phyloP scores from a whole-genome alignment of 1,140 invertebrate species.

The Homarus americanus region DNA sequence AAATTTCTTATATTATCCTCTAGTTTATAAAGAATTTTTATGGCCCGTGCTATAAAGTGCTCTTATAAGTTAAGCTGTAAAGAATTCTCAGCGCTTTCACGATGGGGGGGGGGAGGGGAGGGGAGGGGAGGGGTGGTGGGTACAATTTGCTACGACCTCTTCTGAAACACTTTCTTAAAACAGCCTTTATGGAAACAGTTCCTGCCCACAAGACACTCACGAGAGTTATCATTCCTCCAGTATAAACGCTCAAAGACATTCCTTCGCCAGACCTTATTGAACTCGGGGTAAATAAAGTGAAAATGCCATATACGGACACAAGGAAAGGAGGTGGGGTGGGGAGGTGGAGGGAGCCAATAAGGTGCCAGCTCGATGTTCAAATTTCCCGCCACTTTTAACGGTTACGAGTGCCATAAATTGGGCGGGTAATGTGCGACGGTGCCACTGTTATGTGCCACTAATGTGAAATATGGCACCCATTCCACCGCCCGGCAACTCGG shows the following conservation, averaged over 20 bases:
- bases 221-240: not conserved
- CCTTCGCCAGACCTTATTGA: conserved; percentile 24
- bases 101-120: too few relatives aligned
- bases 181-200: conserved; percentile 19
- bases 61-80: conserved; percentile 41
- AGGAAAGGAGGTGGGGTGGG: too few relatives aligned
- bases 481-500: conserved; percentile 58
- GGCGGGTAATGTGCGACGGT: conserved; percentile 74
- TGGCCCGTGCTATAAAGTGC: conserved; percentile 12
- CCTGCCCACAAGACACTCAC: not conserved
- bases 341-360: conserved; percentile 75
- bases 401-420: conserved; percentile 75
- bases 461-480: conserved; percentile 75
- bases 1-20: conserved; percentile 48
- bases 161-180: conserved; percentile 12
- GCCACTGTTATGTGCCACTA: conserved; percentile 75
- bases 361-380: conserved; percentile 75
- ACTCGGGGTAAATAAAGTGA: conserved; percentile 45
- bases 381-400: conserved; percentile 76
- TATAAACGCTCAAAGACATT: not conserved
- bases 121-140: too few relatives aligned
- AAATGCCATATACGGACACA: conserved; percentile 64
- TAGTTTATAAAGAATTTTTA: conserved; percentile 60
- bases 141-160: conserved; percentile 24
- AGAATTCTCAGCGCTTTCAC: conserved; percentile 6